Percentiles rank a stretch among this genome's conserved stretches.
These are phyloP conservation scores for Ginglymostoma cirratum DNA, from an alignment of 2,113 vertebrate genomes.

Conservation along the genomic window DNA sequence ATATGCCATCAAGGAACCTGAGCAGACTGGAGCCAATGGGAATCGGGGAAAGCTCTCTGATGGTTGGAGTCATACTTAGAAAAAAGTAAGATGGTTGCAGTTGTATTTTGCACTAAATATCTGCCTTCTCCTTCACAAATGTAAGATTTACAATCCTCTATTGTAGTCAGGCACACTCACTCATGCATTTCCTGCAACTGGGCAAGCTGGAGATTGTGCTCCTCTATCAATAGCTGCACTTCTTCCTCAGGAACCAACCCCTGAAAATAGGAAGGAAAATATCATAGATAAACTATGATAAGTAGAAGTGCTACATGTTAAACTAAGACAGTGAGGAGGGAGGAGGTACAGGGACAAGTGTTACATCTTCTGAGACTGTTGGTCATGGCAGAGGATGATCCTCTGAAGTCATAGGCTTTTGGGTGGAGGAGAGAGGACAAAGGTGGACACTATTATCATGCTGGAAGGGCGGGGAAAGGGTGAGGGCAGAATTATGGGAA, in stretches of 20 bases:
- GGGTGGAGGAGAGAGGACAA: too few relatives aligned
- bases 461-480: too few relatives aligned
- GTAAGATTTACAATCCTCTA: background rate
- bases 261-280: background rate
- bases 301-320: background rate
- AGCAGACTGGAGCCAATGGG: too few relatives aligned
- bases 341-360: too few relatives aligned
- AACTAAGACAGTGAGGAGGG: background rate
- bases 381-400: too few relatives aligned
- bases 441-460: too few relatives aligned
- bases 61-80: background rate
- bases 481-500: too few relatives aligned
- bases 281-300: background rate
- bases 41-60: too few relatives aligned
- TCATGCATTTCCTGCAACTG: background rate
- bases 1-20: too few relatives aligned
- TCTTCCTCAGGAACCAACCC: background rate
- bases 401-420: too few relatives aligned
- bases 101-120: background rate
- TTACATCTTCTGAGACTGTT: too few relatives aligned
- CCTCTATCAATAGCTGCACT: background rate
- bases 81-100: background rate
- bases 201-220: conserved; percentile 17
- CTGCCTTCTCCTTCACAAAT: background rate
- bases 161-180: background rate